Evolutionary conservation across 2,888 invertebrate species (phyloP).

Genomic region (Perithous albicinctus): DNA sequence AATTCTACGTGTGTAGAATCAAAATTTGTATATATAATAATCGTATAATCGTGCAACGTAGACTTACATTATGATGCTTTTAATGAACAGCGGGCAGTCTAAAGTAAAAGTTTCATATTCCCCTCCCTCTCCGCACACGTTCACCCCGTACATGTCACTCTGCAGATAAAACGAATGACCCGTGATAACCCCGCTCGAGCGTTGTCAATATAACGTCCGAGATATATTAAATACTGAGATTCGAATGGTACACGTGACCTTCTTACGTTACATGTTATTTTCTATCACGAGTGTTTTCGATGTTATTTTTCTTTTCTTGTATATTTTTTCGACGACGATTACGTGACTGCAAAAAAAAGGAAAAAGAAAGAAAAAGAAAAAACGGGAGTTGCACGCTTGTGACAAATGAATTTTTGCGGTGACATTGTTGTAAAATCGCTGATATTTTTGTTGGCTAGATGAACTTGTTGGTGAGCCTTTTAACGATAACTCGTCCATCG

Average conservation of each 20-base stretch:
- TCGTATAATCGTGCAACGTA: constrained; percentile 52
- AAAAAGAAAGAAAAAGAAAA: too few species aligned
- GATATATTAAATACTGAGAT: constrained; percentile 23
- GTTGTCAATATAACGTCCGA: constrained; percentile 38
- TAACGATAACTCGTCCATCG: constrained; percentile 28
- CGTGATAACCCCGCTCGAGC: constrained; percentile 68
- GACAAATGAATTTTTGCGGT: background rate
- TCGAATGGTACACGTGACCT: constrained; percentile 25
- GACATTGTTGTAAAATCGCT: background rate
- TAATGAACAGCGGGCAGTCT: constrained; percentile 98
- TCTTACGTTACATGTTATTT: constrained; percentile 20
- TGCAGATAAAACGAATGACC: constrained; percentile 81
- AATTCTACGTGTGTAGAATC: constrained; percentile 15
- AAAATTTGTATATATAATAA: constrained; percentile 29
- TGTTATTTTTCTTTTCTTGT: background rate
- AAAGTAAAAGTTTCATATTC: constrained; percentile 99
- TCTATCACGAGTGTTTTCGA: constrained; percentile 15
- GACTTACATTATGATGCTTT: constrained; percentile 95
- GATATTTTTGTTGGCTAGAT: constrained; percentile 7
- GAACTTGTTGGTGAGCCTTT: background rate
- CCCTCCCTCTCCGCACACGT: constrained; percentile 99
- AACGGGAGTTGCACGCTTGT: background rate
- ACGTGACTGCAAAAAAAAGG: constrained; percentile 7
- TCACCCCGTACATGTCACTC: constrained; percentile 96
- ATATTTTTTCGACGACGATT: constrained; percentile 7